A percentile compares a stretch with the other conserved stretches of the same genome.
phyloP scores from a whole-genome alignment of 2,888 invertebrate species.

The Clistopyga incitator region DNA sequence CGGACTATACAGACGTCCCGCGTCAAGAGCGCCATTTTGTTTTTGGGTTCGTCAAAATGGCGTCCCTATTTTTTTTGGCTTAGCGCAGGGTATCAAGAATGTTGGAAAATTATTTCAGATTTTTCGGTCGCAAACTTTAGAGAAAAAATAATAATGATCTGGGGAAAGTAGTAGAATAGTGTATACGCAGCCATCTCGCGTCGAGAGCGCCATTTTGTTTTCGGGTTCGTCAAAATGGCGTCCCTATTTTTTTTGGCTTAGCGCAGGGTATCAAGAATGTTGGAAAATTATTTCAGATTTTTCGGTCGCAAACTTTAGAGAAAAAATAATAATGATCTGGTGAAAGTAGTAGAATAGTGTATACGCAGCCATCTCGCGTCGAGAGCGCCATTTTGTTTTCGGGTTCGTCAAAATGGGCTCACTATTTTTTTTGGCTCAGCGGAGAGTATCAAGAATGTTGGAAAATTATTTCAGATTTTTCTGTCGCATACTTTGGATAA shows the following conservation, averaged over 20 bases:
- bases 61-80: not conserved
- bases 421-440: too few relatives aligned
- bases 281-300: not conserved
- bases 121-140: not conserved
- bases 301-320: not conserved
- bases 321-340: not conserved
- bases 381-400: too few relatives aligned
- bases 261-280: not conserved
- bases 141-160: not conserved
- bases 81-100: not conserved
- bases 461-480: too few relatives aligned
- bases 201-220: too few relatives aligned
- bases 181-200: not conserved
- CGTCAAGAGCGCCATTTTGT: not conserved
- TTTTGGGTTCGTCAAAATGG: not conserved
- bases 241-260: not conserved
- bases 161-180: too few relatives aligned
- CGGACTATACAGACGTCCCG: not conserved
- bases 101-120: not conserved
- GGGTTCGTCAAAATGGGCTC: too few relatives aligned
- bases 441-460: too few relatives aligned
- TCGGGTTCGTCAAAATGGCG: not conserved
- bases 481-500: too few relatives aligned
- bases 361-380: too few relatives aligned
- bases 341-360: too few relatives aligned